These are phyloP conservation scores for Caenorhabditis zanzibari DNA, from an alignment of 2,888 invertebrate species.

Conservation along the genomic window DNA sequence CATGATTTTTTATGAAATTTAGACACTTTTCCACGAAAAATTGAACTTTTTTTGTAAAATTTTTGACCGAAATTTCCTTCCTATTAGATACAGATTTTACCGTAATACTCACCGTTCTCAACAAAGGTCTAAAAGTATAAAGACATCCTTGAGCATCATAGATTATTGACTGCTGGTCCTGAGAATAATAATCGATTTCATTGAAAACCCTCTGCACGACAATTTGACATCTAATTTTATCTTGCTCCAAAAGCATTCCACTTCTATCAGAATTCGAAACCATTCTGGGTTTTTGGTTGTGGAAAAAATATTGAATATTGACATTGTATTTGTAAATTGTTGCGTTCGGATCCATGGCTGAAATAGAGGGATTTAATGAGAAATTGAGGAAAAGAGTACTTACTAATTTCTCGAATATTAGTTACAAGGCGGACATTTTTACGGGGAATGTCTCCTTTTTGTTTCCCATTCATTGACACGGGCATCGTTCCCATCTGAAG, in stretches of 20 bases:
- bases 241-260: not conserved
- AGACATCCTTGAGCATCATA: not conserved
- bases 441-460: not conserved
- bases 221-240: not conserved
- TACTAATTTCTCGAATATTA: not conserved
- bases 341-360: not conserved
- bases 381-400: not conserved
- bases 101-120: not conserved
- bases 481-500: too few relatives aligned
- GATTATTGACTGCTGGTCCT: not conserved
- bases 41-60: too few relatives aligned
- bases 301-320: too few relatives aligned
- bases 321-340: too few relatives aligned
- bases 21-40: too few relatives aligned
- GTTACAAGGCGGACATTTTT: not conserved
- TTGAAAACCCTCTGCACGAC: not conserved
- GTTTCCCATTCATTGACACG: not conserved
- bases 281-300: too few relatives aligned
- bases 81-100: too few relatives aligned
- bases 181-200: not conserved
- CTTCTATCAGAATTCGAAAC: not conserved
- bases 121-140: not conserved
- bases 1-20: too few relatives aligned
- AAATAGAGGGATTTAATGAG: not conserved
- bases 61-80: too few relatives aligned